Evolutionary conservation across 2,797 vertebrate genomes (phyloP).

Genomic region (Myotis pilosus): DNA sequence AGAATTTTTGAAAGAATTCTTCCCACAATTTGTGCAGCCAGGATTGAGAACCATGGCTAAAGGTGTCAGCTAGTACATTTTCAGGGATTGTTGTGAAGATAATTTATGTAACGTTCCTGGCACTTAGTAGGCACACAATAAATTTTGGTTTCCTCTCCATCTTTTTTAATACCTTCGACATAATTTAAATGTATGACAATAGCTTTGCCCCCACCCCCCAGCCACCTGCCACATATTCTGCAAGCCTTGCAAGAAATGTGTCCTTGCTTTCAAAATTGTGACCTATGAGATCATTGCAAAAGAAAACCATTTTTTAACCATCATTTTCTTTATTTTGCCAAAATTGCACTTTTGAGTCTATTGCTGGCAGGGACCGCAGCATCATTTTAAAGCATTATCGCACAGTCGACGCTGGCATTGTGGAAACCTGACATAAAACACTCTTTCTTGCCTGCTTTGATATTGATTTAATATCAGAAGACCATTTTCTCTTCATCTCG

Average conservation of each 20-base stretch:
- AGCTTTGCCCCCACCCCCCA: background rate
- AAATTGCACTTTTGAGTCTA: conserved; percentile 70
- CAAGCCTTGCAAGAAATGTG: background rate
- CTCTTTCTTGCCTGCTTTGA: background rate
- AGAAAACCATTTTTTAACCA: conserved; percentile 50
- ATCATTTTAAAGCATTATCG: background rate
- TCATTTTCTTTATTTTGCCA: conserved; percentile 77
- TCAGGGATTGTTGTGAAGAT: background rate
- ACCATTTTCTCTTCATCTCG: conserved; percentile 55
- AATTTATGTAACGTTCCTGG: accelerated
- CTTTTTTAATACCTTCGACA: background rate
- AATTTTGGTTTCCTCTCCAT: background rate
- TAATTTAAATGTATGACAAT: background rate
- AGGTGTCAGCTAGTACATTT: accelerated
- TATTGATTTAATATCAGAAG: conserved; percentile 74
- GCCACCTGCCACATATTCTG: accelerated
- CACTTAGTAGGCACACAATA: background rate
- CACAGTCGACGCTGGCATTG: background rate
- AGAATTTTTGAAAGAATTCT: background rate
- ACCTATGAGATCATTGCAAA: conserved; percentile 67
- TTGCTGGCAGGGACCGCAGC: conserved; percentile 31
- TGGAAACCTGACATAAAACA: conserved; percentile 40
- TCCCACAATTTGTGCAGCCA: background rate
- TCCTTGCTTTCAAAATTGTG: conserved; percentile 53
- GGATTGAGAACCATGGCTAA: accelerated